phyloP scores from a whole-genome alignment of 2,113 vertebrate genomes.

The Rhipidura dahli region DNA sequence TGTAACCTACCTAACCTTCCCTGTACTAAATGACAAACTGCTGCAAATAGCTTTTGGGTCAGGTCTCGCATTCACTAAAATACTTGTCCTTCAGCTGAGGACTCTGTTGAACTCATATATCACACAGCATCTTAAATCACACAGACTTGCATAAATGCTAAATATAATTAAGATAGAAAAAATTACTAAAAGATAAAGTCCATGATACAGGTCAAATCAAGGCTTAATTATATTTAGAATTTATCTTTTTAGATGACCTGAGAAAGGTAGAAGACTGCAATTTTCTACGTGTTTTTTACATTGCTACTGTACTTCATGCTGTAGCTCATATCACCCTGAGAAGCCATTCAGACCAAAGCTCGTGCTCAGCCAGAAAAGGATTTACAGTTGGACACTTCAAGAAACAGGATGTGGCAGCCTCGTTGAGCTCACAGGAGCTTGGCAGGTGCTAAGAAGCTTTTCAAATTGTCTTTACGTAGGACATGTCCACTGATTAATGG shows the following conservation, averaged over 20 bases:
- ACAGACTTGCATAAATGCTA: constrained; percentile 34
- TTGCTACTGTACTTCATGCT: neutral
- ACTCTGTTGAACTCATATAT: constrained; percentile 57
- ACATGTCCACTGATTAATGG: neutral
- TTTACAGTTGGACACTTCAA: neutral
- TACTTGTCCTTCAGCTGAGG: constrained; percentile 72
- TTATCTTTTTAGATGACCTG: constrained; percentile 20
- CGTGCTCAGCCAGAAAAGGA: neutral
- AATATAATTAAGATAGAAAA: constrained; percentile 61
- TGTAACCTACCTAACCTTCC: constrained; percentile 75
- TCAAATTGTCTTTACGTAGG: neutral
- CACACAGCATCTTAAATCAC: constrained; percentile 63
- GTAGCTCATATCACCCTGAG: neutral
- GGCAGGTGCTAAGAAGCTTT: neutral
- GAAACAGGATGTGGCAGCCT: neutral
- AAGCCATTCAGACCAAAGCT: neutral
- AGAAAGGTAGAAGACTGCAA: neutral
- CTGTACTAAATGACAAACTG: constrained; percentile 79
- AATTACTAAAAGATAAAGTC: constrained; percentile 27
- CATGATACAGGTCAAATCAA: constrained; percentile 29
- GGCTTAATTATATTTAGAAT: constrained; percentile 26
- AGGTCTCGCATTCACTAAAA: constrained; percentile 67
- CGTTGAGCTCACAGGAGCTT: neutral
- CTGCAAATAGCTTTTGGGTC: constrained; percentile 73
- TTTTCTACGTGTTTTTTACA: neutral